phyloP scores from a whole-genome alignment of 1,140 invertebrate genomes.

The Antheraea mylitta region DNA sequence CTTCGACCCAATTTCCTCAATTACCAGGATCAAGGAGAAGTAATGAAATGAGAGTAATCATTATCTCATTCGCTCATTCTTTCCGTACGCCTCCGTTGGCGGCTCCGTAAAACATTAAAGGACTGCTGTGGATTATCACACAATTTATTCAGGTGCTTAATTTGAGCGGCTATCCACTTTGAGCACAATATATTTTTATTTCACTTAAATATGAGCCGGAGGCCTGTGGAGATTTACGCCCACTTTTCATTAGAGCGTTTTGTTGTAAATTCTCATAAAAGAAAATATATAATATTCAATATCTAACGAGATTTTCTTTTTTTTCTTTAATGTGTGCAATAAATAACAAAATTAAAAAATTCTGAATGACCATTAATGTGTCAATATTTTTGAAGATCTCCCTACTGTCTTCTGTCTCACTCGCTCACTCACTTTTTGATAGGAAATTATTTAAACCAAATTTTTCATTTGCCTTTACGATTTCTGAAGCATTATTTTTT shows the following conservation, averaged over 20 bases:
- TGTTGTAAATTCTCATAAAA: background rate
- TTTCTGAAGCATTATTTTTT: no score
- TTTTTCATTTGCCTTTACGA: no score
- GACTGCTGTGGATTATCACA: constrained; percentile 73
- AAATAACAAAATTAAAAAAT: no score
- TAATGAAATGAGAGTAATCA: constrained; percentile 77
- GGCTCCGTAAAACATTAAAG: constrained; percentile 69
- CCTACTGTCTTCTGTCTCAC: no score
- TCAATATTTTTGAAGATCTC: no score
- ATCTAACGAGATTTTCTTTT: background rate
- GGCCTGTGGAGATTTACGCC: constrained; percentile 56
- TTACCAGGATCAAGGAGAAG: constrained; percentile 71
- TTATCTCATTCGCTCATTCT: constrained; percentile 70
- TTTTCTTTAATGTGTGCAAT: no score
- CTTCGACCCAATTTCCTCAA: constrained; percentile 71
- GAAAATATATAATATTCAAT: background rate
- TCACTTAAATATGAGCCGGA: constrained; percentile 55
- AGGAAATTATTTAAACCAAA: no score
- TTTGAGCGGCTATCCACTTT: constrained; percentile 70
- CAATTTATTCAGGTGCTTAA: constrained; percentile 78
- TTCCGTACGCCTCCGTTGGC: constrained; percentile 45
- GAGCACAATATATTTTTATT: constrained; percentile 73
- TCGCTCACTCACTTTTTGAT: no score
- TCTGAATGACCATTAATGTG: no score
- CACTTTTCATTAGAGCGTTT: constrained; percentile 48